These are phyloP conservation scores for Orientallactaga bullata DNA, from an alignment of 2,113 vertebrate genomes.

Conservation along the genomic window DNA sequence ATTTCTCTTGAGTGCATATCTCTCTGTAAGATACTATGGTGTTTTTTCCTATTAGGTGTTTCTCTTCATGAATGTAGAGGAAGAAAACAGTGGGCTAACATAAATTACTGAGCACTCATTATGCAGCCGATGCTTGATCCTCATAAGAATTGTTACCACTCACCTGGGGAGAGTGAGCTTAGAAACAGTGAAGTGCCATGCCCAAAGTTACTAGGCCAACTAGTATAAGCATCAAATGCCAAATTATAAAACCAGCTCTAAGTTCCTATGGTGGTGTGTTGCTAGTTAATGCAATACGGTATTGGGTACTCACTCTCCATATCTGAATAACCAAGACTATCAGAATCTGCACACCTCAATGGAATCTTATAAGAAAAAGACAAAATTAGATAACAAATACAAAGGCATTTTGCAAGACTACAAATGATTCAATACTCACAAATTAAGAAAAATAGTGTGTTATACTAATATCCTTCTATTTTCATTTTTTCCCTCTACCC, in stretches of 20 bases:
- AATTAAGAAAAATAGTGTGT: background rate
- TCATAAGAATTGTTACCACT: background rate
- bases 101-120: background rate
- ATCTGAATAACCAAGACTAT: background rate
- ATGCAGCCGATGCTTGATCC: background rate
- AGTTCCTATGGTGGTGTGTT: background rate
- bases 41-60: background rate
- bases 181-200: background rate
- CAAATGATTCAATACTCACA: background rate
- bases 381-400: background rate
- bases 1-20: background rate
- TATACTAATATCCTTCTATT: background rate
- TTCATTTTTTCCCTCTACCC: background rate
- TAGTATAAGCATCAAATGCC: background rate
- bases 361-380: background rate
- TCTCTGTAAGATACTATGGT: background rate
- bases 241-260: background rate
- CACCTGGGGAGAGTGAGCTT: background rate
- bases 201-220: background rate
- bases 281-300: background rate
- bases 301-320: background rate
- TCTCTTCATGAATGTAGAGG: background rate
- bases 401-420: background rate
- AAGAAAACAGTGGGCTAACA: background rate
- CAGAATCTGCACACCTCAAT: background rate